Evolutionary conservation across 2,888 invertebrate species (phyloP).

Genomic region (Rhimphoctona megacephalus): DNA sequence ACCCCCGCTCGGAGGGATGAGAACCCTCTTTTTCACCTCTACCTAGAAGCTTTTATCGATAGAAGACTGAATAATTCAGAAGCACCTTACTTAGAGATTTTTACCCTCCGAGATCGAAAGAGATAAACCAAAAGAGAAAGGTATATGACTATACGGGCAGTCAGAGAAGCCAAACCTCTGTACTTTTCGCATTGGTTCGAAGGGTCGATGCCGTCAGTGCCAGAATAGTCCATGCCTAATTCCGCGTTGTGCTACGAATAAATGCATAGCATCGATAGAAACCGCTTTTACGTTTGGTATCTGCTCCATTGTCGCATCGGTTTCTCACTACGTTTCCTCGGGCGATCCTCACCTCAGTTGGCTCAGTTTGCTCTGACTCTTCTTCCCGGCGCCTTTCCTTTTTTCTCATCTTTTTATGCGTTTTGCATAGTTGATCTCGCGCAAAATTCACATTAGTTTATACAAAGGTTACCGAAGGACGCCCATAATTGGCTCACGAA

Average conservation of each 20-base stretch:
- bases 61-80: constrained; percentile 81
- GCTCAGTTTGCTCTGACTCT: constrained; percentile 40
- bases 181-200: constrained; percentile 67
- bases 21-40: neutral
- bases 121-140: constrained; percentile 12
- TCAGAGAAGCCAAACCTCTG: constrained; percentile 61
- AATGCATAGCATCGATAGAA: constrained; percentile 80
- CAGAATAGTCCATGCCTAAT: constrained; percentile 78
- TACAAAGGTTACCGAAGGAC: constrained; percentile 40
- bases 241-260: constrained; percentile 77
- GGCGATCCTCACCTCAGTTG: constrained; percentile 32
- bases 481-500: constrained; percentile 27
- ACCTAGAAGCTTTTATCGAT: constrained; percentile 77
- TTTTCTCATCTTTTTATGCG: constrained; percentile 22
- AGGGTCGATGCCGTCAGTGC: constrained; percentile 19
- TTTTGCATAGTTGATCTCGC: constrained; percentile 54
- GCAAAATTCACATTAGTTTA: constrained; percentile 37
- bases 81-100: constrained; percentile 80
- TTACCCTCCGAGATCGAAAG: constrained; percentile 73
- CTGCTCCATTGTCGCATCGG: constrained; percentile 66
- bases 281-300: constrained; percentile 73
- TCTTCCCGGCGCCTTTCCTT: neutral
- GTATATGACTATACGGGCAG: neutral
- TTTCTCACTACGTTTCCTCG: constrained; percentile 67
- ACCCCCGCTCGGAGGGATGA: neutral